Percentiles rank a stretch among this genome's conserved stretches.
Conservation (phyloP, 64 coral and sea anemone genomes). For the Orbicella faveolata region DNA sequence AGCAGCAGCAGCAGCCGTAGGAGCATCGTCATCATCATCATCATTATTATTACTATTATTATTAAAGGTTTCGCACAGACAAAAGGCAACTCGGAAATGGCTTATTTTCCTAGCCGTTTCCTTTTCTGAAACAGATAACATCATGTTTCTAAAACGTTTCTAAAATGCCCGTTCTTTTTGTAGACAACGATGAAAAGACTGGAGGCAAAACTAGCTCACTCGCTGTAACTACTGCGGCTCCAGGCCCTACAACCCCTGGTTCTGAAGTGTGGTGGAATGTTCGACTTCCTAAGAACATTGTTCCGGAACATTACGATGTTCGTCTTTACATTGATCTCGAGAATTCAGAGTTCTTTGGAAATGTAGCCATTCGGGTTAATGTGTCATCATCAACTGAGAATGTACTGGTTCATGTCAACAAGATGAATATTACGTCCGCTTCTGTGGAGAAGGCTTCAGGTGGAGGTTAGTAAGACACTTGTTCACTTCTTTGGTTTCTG, state of each 20-base stretch:
- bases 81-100: too few relatives aligned
- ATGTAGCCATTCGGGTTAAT: constrained; percentile 52
- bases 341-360: constrained; percentile 65
- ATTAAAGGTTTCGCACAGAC: too few relatives aligned
- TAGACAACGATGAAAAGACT: not conserved
- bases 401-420: constrained; percentile 83
- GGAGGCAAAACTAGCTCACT: not conserved
- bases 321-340: constrained; percentile 55
- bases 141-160: too few relatives aligned
- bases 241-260: constrained; percentile 73
- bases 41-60: too few relatives aligned
- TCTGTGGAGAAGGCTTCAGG: constrained; percentile 19
- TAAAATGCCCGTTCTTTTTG: not conserved
- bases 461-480: not conserved
- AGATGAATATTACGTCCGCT: constrained; percentile 84
- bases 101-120: too few relatives aligned
- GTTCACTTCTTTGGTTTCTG: too few relatives aligned
- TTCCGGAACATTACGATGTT: constrained; percentile 81
- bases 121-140: too few relatives aligned
- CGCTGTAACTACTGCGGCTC: not conserved
- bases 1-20: too few relatives aligned
- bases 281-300: constrained; percentile 74
- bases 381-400: constrained; percentile 47
- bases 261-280: constrained; percentile 89
- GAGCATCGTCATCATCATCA: too few relatives aligned